phyloP scores from a whole-genome alignment of 2,888 invertebrate genomes.

The Linhomoeus sp. region DNA sequence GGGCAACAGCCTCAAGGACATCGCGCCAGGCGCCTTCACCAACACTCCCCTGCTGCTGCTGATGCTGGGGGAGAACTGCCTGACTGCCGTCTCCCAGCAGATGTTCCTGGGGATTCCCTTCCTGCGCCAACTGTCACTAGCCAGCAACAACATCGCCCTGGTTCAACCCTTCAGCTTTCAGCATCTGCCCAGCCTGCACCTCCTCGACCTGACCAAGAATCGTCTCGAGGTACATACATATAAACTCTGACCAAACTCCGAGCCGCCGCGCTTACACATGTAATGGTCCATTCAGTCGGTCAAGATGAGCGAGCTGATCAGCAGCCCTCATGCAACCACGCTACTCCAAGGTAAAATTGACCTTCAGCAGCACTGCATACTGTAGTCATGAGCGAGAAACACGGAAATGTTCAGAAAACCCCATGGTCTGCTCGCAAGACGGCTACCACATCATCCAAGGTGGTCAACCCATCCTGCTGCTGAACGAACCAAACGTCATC shows the following conservation, averaged over 20 bases:
- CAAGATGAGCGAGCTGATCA: constrained; percentile 17
- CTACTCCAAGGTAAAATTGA: constrained; percentile 17
- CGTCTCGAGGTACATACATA: constrained; percentile 17
- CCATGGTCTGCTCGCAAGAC: constrained; percentile 25
- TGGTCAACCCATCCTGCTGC: constrained; percentile 22
- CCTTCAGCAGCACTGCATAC: too few species aligned
- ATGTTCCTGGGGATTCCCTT: constrained; percentile 18
- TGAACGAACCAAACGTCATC: constrained; percentile 20
- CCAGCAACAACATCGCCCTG: constrained; percentile 24
- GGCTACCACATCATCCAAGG: constrained; percentile 27
- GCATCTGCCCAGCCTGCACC: constrained; percentile 67
- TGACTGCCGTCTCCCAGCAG: constrained; percentile 10
- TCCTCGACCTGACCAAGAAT: constrained; percentile 69
- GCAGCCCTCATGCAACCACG: constrained; percentile 19
- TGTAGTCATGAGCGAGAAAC: not conserved
- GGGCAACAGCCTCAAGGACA: constrained; percentile 17
- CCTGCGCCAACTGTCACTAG: constrained; percentile 24
- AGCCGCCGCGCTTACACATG: too few species aligned
- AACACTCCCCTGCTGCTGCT: constrained; percentile 25
- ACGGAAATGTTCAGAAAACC: constrained; percentile 18
- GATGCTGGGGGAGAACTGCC: constrained; percentile 25
- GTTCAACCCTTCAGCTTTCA: constrained; percentile 38
- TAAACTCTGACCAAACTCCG: too few species aligned
- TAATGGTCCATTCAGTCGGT: not conserved
- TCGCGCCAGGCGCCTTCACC: constrained; percentile 24